Evolutionary conservation across 2,113 vertebrate genomes (phyloP), one percentile per base, ranked within the genome.

Genomic region (Lycaon pictus): DNA sequence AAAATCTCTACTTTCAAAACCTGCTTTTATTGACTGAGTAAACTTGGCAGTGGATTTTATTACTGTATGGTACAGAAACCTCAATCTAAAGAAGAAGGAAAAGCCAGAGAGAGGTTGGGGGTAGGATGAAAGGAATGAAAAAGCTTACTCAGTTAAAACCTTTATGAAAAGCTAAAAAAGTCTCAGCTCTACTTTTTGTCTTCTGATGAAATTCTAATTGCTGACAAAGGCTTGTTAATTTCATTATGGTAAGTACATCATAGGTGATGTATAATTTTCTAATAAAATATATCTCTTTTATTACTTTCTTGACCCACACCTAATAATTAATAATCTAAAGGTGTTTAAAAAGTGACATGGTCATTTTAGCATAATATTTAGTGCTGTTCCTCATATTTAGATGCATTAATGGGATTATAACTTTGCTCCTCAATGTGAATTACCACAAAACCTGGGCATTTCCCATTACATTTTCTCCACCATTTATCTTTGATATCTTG

Each of bases 261-360:
- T 85, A 90, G 17, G 29, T 77, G 94, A 91, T 67, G 15, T 67
- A 69, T 93, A 85, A 97, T 97, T 97, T 96, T 71, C 32, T 92
- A 95, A 95, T n/a, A 5, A 97, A 97, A 92, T 43, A 97, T 27
- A 86, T 95, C 2, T 48, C 67, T 63, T 96, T 94, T 95, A 77
- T 43, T 95, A 93, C 19, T 98, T 95, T 98, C 96, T 98, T 98
- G 77, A 53, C n/a, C 13, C 13, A 92, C 2, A 56, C 2, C 56
- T 90, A 96, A 88, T 96, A 97, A 97, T 90, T 97, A 96, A 88
- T 96, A 82, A 77, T 35, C 72, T 63, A 56, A 93, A 96, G 29
- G 53, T 23, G 9, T 91, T 96, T 17, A 95, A 92, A 95, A 93
- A 96, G 91, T 96, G 83, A 29, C 82, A 95, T 56, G 55, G 56